A percentile compares a stretch with the other conserved stretches of the same genome.
These are phyloP conservation scores for Hyposoter dolosus DNA, from an alignment of 2,888 invertebrate species.

Conservation along the genomic window DNA sequence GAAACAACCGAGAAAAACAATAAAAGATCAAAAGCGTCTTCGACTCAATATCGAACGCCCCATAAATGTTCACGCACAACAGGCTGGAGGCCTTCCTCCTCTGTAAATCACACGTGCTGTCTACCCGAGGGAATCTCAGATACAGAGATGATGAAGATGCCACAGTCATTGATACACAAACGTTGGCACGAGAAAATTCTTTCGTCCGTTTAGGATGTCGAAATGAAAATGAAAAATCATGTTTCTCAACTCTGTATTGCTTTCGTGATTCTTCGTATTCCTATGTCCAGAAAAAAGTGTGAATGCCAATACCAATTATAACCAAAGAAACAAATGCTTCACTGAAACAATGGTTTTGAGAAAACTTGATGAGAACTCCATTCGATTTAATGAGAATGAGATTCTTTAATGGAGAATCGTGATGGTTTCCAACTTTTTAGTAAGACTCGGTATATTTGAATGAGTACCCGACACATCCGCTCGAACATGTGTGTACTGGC, in stretches of 20 bases:
- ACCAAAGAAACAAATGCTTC: neutral
- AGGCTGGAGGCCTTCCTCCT: slow-evolving; percentile 55
- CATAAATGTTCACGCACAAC: slow-evolving; percentile 5
- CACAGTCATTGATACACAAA: slow-evolving; percentile 25
- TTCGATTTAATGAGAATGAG: neutral
- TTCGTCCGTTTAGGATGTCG: neutral
- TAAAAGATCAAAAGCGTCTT: neutral
- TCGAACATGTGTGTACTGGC: slow-evolving; percentile 31
- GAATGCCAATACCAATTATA: neutral
- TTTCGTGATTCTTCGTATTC: neutral
- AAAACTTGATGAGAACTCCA: neutral
- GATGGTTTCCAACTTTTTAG: neutral
- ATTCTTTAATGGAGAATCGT: neutral
- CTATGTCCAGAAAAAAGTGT: neutral
- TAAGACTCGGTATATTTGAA: neutral
- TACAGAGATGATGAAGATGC: slow-evolving; percentile 20
- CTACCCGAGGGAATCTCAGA: slow-evolving; percentile 34
- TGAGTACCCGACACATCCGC: slow-evolving; percentile 30
- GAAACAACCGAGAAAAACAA: neutral
- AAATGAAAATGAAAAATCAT: neutral
- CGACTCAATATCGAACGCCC: neutral
- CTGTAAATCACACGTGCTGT: slow-evolving; percentile 62
- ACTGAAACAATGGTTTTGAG: neutral
- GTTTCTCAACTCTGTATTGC: neutral
- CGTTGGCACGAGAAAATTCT: neutral